Base-by-base conservation (phyloP, 2,797 vertebrate genomes). In the Tangara arthus region DNA sequence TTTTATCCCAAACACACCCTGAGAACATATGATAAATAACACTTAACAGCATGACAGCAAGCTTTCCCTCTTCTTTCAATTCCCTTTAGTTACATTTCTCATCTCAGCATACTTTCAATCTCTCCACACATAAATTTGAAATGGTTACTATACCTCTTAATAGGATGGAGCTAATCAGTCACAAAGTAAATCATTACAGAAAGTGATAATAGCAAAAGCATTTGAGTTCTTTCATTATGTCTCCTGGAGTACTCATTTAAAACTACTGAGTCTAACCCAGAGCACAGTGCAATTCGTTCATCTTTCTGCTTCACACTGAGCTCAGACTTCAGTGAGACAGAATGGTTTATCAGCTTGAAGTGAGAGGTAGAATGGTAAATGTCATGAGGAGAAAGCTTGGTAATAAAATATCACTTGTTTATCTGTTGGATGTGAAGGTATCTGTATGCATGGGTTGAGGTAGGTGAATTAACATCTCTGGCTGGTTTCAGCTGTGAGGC, bases 201-300 rank as follows among this genome's bases (percentile, higher is more conserved):
- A 80, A 92, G 90, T 61, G 27, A 69, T 94, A 92, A 83, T 72
- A 44, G 50, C 27, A 83, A 83, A 89, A 88, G 35, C 24, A 75
- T 81, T 82, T 68, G 55, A 83, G 26, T 94, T 93, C 64, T 89
- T 91, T 91, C 57, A 81, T 87, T 69, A 39, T 69, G 61, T 93
- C 65, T 90, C 71, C 78, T 87, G 53, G 78, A 71, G 61, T 68
- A 75, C 52, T 81, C 50, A 76, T 91, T 93, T 91, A 89, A 93
- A 96, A 95, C 50, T 44, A 65, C 53, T 24, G 76, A 75, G 47
- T 66, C 68, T 69, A 86, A 78, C 12, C 6, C 46, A 77, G 71
- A 87, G 22, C 34, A 61, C 11, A 42, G 16, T 47, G 47, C 42
- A 85, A 28, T 89, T 91, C 4, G 2, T 75, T 53, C 39, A 42